Percentiles rank a stretch among this genome's conserved stretches.
Evolutionary conservation across 2,797 vertebrate genomes (phyloP).

Genomic region (Propithecus perrieri): DNA sequence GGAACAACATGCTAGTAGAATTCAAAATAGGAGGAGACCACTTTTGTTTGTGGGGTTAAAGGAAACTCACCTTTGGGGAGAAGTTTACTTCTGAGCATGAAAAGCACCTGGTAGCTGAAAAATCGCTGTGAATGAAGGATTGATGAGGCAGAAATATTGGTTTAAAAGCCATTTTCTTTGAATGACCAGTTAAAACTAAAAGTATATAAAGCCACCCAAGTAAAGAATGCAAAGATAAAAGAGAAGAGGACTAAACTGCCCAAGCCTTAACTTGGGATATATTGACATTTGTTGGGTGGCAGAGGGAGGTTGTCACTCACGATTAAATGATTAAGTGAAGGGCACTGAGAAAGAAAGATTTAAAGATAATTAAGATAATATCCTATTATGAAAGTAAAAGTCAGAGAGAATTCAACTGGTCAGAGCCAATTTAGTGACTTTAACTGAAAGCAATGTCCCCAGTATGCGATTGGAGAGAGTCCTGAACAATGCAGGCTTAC

Average conservation of each 20-base stretch:
- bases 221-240: neutral
- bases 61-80: neutral
- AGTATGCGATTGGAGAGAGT: neutral
- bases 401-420: neutral
- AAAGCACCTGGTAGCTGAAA: neutral
- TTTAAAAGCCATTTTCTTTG: conserved; percentile 34
- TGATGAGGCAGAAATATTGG: neutral
- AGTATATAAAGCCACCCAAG: neutral
- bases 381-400: neutral
- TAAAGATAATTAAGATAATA: neutral
- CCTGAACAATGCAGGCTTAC: neutral
- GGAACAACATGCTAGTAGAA: neutral
- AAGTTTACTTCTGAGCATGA: neutral
- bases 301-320: neutral
- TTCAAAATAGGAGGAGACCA: neutral
- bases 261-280: neutral
- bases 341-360: neutral
- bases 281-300: neutral
- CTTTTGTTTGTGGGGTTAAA: neutral
- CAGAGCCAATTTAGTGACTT: neutral
- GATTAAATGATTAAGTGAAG: neutral
- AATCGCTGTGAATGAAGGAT: neutral
- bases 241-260: neutral
- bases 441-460: neutral
- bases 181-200: conserved; percentile 2